These are phyloP conservation scores for Tragelaphus oryx DNA, from an alignment of 2,797 vertebrate species.

Conservation along the genomic window DNA sequence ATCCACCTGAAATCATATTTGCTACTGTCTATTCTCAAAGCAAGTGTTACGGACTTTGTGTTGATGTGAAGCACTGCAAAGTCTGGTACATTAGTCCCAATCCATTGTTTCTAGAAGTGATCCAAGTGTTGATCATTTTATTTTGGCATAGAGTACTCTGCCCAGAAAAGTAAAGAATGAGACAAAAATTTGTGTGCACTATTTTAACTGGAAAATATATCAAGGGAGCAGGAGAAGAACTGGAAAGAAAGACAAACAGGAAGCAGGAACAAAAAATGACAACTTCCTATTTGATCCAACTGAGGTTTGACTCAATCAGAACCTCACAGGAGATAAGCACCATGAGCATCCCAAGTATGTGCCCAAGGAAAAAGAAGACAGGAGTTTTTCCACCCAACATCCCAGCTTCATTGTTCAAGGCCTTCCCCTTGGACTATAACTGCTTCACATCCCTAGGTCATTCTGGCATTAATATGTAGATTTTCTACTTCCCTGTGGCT, in stretches of 20 bases:
- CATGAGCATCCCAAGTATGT: background rate
- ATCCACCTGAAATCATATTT: background rate
- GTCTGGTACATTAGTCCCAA: background rate
- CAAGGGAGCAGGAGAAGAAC: background rate
- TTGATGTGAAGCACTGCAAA: background rate
- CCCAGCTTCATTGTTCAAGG: background rate
- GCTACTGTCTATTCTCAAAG: background rate
- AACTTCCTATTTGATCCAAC: background rate
- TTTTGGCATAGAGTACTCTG: background rate
- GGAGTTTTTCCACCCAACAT: background rate
- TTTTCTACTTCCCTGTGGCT: background rate
- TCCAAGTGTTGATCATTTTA: background rate
- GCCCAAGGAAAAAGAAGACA: background rate
- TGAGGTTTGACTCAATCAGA: background rate
- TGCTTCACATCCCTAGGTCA: background rate
- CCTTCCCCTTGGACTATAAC: background rate
- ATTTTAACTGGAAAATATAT: background rate
- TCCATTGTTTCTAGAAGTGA: background rate
- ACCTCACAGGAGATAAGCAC: background rate
- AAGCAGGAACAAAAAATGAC: background rate
- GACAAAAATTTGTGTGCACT: fast-evolving
- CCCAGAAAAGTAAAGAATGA: background rate
- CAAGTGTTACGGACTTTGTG: background rate
- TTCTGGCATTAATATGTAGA: background rate
- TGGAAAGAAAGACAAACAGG: background rate